Evolutionary conservation across 1,140 invertebrate genomes (phyloP).

Genomic region (Phymorhynchus buccinoides): DNA sequence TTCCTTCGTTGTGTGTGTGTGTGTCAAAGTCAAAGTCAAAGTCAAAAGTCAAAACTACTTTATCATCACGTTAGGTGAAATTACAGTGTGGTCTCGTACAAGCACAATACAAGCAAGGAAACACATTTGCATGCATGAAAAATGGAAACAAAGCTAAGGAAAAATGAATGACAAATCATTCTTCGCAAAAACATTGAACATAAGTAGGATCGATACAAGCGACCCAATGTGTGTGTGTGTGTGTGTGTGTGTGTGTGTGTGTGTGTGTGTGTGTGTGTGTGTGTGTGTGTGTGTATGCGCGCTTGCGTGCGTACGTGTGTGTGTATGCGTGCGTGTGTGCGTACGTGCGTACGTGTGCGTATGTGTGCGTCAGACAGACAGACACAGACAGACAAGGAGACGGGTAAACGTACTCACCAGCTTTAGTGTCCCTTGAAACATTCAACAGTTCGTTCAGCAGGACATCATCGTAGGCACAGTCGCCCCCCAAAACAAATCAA

Average conservation of each 20-base stretch:
- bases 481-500: background rate
- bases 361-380: no score
- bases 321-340: background rate
- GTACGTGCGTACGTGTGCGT: background rate
- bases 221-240: no score
- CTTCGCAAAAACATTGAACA: no score
- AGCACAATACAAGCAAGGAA: no score
- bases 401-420: background rate
- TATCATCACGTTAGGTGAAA: no score
- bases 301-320: background rate
- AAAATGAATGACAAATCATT: no score
- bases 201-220: no score
- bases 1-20: background rate
- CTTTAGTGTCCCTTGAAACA: background rate
- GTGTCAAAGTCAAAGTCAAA: no score
- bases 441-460: background rate
- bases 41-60: no score
- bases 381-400: background rate
- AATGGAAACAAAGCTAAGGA: no score
- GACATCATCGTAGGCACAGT: background rate
- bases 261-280: slow-evolving; percentile 3
- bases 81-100: no score
- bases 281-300: background rate
- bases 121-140: no score
- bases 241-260: background rate